Evolutionary conservation across 1,140 invertebrate genomes (phyloP), one percentile per base, ranked within the genome.

Genomic region (Vollenhovia emeryi): DNA sequence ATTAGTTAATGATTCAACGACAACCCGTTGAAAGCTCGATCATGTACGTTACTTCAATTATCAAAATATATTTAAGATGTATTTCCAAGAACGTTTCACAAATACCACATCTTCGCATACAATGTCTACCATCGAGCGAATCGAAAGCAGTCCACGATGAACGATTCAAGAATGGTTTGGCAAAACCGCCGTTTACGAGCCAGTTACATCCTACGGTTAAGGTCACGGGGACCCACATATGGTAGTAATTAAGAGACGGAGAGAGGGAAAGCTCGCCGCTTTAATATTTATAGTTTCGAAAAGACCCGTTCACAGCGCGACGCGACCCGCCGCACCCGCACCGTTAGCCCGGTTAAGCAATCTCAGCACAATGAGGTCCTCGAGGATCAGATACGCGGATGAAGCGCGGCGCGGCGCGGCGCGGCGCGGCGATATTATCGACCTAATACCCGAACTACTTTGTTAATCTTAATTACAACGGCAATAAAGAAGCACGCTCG

Each of bases 401-500:
- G n/a, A n/a, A n/a, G 13, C 36, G 33, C 71, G 71, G 71, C 57
- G n/a, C 64, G 18, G 24, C 8, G 73, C 73, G 50, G 57, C 57
- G 78, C 78, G 66, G 27, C 40, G 18, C 36, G 50, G 57, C n/a
- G 68, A 86, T 80, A 62, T 71, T 82, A 82, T 86, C 68, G 50
- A 57, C 45, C 50, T 59, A 62, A 85, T 57, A 82, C 18, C 50
- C 55, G 30, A 74, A 86, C 59, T 86, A 59, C 68, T 86, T 82
- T 86, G 84, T 86, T 86, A 68, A 80, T 87, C 84, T 82, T 74
- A 86, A 86, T 82, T 87, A 73, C 66, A 66, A 73, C 40, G 27
- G 21, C 15, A 59, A 50, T 74, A 84, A 76, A 84, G 73, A 76
- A 76, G 71, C 71, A 62, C 57, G 71, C n/a, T 60, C 40, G 48